Percentiles rank a stretch among this genome's conserved stretches.
Evolutionary conservation across 2,113 vertebrate genomes (phyloP).

Genomic region (Ctenomys sociabilis): DNA sequence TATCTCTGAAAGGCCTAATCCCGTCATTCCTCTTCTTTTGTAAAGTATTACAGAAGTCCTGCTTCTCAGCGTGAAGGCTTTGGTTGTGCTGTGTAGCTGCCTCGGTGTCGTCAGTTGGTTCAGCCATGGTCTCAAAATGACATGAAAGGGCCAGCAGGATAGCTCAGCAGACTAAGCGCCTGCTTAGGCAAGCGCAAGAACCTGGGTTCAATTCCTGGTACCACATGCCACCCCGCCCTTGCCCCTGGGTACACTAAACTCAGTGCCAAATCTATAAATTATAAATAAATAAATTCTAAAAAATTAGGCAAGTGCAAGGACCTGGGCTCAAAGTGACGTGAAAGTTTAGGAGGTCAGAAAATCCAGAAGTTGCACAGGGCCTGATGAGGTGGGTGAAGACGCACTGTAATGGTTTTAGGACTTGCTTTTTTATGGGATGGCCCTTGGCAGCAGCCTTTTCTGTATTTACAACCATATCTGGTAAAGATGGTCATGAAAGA

Average conservation of each 20-base stretch:
- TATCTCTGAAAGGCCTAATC: background rate
- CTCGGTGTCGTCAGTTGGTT: background rate
- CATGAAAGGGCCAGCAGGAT: too few relatives aligned
- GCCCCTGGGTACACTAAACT: too few relatives aligned
- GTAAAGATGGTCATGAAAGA: background rate
- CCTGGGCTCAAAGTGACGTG: background rate
- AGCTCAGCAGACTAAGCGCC: too few relatives aligned
- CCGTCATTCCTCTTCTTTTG: background rate
- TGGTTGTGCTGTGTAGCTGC: background rate
- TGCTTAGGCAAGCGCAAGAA: too few relatives aligned
- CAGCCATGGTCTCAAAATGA: background rate
- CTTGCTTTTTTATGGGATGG: background rate
- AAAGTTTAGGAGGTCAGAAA: background rate
- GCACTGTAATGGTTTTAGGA: background rate
- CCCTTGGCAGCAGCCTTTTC: background rate
- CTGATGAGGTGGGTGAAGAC: background rate
- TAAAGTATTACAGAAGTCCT: background rate
- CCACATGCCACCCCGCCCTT: too few relatives aligned
- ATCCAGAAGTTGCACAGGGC: background rate
- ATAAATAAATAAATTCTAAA: too few relatives aligned
- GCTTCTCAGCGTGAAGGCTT: background rate
- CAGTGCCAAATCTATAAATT: too few relatives aligned
- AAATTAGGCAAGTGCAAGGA: too few relatives aligned
- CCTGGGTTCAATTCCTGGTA: too few relatives aligned
- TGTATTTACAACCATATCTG: background rate